Evolutionary conservation across 2,888 invertebrate species (phyloP).

Genomic region (Cyaniris semiargus): DNA sequence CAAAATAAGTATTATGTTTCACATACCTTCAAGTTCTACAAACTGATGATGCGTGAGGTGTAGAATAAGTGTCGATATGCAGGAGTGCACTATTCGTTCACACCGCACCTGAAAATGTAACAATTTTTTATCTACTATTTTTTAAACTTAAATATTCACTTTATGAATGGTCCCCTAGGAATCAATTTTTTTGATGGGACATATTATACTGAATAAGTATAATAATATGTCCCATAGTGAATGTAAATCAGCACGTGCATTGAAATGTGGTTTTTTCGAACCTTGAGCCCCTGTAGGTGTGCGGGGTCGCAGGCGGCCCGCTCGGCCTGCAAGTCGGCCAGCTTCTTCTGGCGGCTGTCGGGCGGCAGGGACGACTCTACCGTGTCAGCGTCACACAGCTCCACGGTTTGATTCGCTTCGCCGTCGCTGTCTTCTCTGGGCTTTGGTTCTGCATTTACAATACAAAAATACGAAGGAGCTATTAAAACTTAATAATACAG

Average conservation of each 20-base stretch:
- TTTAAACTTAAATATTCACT: not conserved
- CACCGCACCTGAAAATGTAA: slow-evolving; percentile 75
- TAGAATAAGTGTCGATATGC: slow-evolving; percentile 89
- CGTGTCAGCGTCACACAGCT: slow-evolving; percentile 82
- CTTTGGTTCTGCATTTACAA: slow-evolving; percentile 64
- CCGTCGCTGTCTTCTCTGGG: slow-evolving; percentile 73
- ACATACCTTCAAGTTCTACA: slow-evolving; percentile 90
- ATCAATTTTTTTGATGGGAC: no score
- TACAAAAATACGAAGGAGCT: no score
- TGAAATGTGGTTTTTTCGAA: slow-evolving; percentile 34
- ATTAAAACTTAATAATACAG: no score
- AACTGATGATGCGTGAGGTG: slow-evolving; percentile 91
- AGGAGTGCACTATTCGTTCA: slow-evolving; percentile 89
- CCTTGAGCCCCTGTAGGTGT: slow-evolving; percentile 86
- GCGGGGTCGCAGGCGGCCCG: slow-evolving; percentile 90
- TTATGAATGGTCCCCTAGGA: no score
- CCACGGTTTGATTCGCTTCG: slow-evolving; percentile 77
- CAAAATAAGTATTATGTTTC: no score
- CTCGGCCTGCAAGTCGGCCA: slow-evolving; percentile 86
- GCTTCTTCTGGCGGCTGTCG: slow-evolving; percentile 83
- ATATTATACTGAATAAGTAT: no score
- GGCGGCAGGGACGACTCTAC: slow-evolving; percentile 86
- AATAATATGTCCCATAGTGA: no score
- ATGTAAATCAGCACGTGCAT: not conserved
- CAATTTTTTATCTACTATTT: not conserved